phyloP scores from a whole-genome alignment of 2,797 vertebrate genomes.

The Pyrrhura leucotis region DNA sequence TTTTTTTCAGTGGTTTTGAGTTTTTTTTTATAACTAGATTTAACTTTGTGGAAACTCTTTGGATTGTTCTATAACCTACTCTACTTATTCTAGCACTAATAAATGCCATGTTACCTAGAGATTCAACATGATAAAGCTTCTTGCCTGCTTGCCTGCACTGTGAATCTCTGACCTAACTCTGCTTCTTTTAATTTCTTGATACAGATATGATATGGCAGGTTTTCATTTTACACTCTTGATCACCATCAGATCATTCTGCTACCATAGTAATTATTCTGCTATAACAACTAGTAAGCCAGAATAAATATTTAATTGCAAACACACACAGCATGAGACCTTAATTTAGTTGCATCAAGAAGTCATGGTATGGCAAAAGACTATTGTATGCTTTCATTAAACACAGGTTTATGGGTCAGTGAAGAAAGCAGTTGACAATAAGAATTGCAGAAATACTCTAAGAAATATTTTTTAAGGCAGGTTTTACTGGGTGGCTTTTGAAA shows the following conservation, averaged over 20 bases:
- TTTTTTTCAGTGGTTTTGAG: background rate
- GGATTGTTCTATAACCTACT: background rate
- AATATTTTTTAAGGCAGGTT: background rate
- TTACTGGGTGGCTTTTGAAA: background rate
- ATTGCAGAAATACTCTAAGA: background rate
- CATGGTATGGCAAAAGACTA: background rate
- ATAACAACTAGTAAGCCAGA: background rate
- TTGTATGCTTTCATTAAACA: background rate
- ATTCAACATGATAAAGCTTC: background rate
- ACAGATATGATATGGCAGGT: background rate
- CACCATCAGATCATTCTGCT: background rate
- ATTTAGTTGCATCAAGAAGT: background rate
- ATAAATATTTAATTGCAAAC: conserved; percentile 50
- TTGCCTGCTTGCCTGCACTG: background rate
- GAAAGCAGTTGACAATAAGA: background rate
- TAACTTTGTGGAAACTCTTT: background rate
- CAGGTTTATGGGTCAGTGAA: background rate
- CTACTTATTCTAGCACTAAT: background rate
- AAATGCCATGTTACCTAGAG: background rate
- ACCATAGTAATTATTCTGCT: background rate
- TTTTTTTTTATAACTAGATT: background rate
- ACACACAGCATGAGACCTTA: background rate
- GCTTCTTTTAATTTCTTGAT: background rate
- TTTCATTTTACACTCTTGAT: background rate
- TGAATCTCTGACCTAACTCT: background rate